Evolutionary conservation across 1,140 invertebrate genomes (phyloP).

Genomic region (Aporrectodea caliginosa): DNA sequence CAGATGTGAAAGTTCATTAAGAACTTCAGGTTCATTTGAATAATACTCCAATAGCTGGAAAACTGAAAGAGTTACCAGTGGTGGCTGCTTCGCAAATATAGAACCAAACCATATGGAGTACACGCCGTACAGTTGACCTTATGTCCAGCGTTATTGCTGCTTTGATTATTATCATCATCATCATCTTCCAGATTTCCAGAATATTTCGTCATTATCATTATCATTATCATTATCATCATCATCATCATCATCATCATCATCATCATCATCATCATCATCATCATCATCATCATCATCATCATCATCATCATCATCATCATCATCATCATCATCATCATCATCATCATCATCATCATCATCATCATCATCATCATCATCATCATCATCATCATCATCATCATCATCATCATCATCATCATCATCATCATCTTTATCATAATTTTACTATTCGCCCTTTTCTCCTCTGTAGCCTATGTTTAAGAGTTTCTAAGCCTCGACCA

Average conservation of each 20-base stretch:
- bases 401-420: not conserved
- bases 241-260: not conserved
- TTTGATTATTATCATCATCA: not conserved
- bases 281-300: conserved; percentile 6
- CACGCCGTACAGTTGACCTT: too few relatives aligned
- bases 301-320: conserved; percentile 11
- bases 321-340: not conserved
- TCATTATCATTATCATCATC: not conserved
- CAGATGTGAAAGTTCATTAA: too few relatives aligned
- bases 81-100: too few relatives aligned
- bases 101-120: too few relatives aligned
- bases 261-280: conserved; percentile 14
- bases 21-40: too few relatives aligned
- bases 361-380: conserved; percentile 1
- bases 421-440: too few relatives aligned
- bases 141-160: too few relatives aligned
- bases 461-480: too few relatives aligned
- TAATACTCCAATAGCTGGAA: too few relatives aligned
- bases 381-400: not conserved
- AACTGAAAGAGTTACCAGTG: too few relatives aligned
- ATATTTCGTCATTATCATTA: not conserved
- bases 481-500: too few relatives aligned
- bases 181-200: not conserved
- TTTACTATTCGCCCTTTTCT: too few relatives aligned
- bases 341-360: conserved; percentile 1